These are phyloP conservation scores for Brachionichthys hirsutus DNA, from an alignment of 2,113 vertebrate genomes.

Conservation along the genomic window DNA sequence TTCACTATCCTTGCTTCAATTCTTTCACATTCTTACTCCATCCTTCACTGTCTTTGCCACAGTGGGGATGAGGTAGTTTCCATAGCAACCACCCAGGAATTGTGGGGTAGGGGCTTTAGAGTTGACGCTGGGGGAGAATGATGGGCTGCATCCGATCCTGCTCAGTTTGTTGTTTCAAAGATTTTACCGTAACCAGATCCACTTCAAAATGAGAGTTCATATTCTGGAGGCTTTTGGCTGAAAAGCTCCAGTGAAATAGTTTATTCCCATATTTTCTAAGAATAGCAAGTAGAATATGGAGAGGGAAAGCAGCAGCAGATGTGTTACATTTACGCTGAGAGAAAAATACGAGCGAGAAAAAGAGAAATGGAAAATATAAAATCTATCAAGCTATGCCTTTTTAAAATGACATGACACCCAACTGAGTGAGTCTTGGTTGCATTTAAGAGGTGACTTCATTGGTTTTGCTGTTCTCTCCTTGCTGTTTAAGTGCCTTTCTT, in stretches of 20 bases:
- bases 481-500: background rate
- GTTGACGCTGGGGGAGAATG: slow-evolving; percentile 58
- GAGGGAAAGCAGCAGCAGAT: too few relatives aligned
- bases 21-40: slow-evolving; percentile 36
- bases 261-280: too few relatives aligned
- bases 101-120: slow-evolving; percentile 60
- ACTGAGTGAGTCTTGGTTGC: too few relatives aligned
- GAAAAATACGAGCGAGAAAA: too few relatives aligned
- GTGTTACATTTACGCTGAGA: background rate
- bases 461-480: background rate
- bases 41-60: slow-evolving; percentile 33
- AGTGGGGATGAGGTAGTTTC: slow-evolving; percentile 69
- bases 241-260: background rate
- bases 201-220: too few relatives aligned
- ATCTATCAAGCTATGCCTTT: slow-evolving; percentile 15
- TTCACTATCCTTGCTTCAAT: slow-evolving; percentile 17
- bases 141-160: slow-evolving; percentile 59
- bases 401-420: slow-evolving; percentile 10
- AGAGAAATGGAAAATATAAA: too few relatives aligned
- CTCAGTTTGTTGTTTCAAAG: too few relatives aligned
- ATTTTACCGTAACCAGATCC: too few relatives aligned
- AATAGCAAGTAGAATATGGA: too few relatives aligned
- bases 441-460: background rate
- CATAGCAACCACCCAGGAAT: slow-evolving; percentile 73
- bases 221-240: background rate